A percentile compares a stretch with the other conserved stretches of the same genome.
These are phyloP conservation scores for Atrina japonica DNA, from an alignment of 2,888 invertebrate species.

Conservation along the genomic window DNA sequence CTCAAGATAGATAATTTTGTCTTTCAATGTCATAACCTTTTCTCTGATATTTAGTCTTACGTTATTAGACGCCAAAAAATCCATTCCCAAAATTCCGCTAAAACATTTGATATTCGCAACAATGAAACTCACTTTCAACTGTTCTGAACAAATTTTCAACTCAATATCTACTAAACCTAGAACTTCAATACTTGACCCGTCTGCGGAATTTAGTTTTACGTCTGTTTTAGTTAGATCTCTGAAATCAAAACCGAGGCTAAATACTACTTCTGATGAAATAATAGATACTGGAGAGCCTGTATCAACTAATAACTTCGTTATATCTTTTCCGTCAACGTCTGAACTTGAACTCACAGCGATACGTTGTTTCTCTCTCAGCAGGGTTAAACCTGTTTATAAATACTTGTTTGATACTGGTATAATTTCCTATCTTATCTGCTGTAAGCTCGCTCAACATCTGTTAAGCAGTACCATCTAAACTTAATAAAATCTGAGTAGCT, in stretches of 20 bases:
- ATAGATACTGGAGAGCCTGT: constrained; percentile 4
- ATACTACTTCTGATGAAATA: neutral
- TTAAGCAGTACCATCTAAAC: too few relatives aligned
- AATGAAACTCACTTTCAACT: neutral
- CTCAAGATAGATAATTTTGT: neutral
- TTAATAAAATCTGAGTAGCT: too few relatives aligned
- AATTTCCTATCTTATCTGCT: too few relatives aligned
- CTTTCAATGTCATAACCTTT: too few relatives aligned
- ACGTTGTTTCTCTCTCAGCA: too few relatives aligned
- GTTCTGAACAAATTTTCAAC: neutral
- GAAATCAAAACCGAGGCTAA: neutral
- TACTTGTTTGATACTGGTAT: too few relatives aligned
- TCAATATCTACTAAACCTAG: neutral
- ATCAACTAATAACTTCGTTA: constrained; percentile 10
- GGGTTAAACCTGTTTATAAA: too few relatives aligned
- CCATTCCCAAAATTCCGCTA: neutral
- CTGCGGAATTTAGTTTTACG: neutral
- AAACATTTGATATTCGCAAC: neutral
- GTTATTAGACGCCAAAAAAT: neutral
- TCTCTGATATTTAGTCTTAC: neutral
- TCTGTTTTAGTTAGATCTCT: neutral
- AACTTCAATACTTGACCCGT: neutral
- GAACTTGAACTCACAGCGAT: constrained; percentile 4
- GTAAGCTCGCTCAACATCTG: too few relatives aligned
- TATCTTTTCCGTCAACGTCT: neutral